These are phyloP conservation scores for Salvator merianae DNA, from an alignment of 2,113 vertebrate species.

Conservation along the genomic window DNA sequence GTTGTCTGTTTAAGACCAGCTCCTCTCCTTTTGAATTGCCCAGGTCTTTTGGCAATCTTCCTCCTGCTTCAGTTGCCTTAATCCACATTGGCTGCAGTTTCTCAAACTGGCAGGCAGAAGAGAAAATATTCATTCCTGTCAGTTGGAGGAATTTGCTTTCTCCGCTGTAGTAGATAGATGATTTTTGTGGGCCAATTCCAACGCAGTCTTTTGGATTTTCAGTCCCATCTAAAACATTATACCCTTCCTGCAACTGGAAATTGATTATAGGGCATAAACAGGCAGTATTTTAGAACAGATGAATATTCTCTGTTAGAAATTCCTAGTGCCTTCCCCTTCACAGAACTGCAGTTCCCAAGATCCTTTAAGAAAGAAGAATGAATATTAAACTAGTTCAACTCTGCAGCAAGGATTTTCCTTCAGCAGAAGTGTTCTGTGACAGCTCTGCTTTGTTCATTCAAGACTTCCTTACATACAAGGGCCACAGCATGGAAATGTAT, in stretches of 20 bases:
- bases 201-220: background rate
- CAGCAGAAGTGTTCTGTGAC: background rate
- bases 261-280: too few relatives aligned
- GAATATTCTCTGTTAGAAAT: background rate
- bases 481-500: too few relatives aligned
- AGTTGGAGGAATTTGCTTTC: background rate
- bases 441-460: background rate
- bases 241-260: too few relatives aligned
- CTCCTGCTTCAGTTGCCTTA: background rate
- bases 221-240: background rate
- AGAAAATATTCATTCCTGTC: background rate
- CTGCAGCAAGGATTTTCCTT: background rate
- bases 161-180: background rate
- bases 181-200: background rate
- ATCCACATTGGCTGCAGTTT: slow-evolving; percentile 1
- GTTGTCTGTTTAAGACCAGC: slow-evolving; percentile 3
- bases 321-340: background rate
- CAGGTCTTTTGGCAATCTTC: background rate
- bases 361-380: background rate
- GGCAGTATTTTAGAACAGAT: background rate
- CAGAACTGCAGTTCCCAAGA: background rate
- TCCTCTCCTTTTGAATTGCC: background rate
- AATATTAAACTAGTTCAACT: background rate
- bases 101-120: background rate
- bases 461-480: background rate